Conservation (phyloP, 2,113 vertebrate species). For the Smithornis capensis region DNA sequence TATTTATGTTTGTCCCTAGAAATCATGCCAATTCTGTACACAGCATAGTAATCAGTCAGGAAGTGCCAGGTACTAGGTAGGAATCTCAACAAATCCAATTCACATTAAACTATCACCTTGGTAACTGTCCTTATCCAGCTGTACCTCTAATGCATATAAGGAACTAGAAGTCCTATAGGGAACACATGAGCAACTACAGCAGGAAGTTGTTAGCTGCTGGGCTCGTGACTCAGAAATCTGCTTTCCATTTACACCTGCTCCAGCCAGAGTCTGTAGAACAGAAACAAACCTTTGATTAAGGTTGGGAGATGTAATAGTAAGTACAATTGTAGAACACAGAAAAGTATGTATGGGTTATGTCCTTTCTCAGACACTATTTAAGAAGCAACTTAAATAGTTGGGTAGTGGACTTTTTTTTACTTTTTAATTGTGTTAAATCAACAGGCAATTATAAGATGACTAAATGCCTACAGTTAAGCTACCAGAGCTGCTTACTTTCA, state of each 20-base stretch:
- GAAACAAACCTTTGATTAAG: background rate
- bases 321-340: background rate
- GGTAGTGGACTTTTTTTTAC: background rate
- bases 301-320: background rate
- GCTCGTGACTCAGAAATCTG: constrained; percentile 18
- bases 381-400: background rate
- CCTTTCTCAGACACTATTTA: background rate
- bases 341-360: background rate
- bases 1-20: background rate
- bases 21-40: background rate
- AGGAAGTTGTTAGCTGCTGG: constrained; percentile 40
- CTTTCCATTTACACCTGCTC: constrained; percentile 48
- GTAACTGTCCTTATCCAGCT: background rate
- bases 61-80: background rate
- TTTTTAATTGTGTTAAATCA: background rate
- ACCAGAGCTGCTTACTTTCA: background rate
- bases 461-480: background rate
- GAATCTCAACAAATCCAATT: background rate
- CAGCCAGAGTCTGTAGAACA: background rate
- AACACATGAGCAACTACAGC: background rate
- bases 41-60: background rate
- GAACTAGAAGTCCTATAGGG: background rate
- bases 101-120: background rate
- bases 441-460: background rate
- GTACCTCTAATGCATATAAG: background rate